Percentiles rank a stretch among this genome's conserved stretches.
These are phyloP conservation scores for Heliothis subflexa DNA, from an alignment of 1,140 invertebrate genomes.

Conservation along the genomic window DNA sequence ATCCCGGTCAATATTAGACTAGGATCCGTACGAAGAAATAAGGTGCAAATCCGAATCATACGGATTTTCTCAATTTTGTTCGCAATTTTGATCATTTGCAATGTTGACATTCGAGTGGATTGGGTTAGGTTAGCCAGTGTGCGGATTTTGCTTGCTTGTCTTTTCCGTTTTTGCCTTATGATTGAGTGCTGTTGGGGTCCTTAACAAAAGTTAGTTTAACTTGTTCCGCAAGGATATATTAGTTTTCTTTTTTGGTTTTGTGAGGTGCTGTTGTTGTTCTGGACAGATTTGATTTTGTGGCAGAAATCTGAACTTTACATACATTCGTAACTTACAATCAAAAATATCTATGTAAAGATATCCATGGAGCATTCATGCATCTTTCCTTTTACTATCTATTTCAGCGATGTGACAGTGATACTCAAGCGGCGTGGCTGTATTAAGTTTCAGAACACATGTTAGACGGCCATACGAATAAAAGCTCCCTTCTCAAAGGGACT, in stretches of 20 bases:
- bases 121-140: background rate
- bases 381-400: background rate
- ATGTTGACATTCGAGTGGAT: background rate
- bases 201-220: background rate
- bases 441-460: conserved; percentile 35
- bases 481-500: conserved; percentile 31
- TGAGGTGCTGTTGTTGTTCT: too few species aligned
- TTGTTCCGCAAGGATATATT: too few species aligned
- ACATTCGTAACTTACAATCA: too few species aligned
- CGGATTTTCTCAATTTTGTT: too few species aligned
- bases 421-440: conserved; percentile 5
- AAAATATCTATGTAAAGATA: too few species aligned
- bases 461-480: conserved; percentile 19
- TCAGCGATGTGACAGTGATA: conserved; percentile 23
- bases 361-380: too few species aligned
- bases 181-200: background rate
- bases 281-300: too few species aligned
- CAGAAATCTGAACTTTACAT: too few species aligned
- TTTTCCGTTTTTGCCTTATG: background rate
- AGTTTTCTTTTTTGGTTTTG: too few species aligned
- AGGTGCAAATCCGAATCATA: conserved; percentile 10
- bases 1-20: conserved; percentile 29
- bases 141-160: background rate
- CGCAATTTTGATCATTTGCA: background rate
- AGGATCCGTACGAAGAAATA: conserved; percentile 13